A percentile compares a stretch with the other conserved stretches of the same genome.
Conservation (phyloP, 1,140 invertebrate species). For the Globodera rostochiensis region DNA sequence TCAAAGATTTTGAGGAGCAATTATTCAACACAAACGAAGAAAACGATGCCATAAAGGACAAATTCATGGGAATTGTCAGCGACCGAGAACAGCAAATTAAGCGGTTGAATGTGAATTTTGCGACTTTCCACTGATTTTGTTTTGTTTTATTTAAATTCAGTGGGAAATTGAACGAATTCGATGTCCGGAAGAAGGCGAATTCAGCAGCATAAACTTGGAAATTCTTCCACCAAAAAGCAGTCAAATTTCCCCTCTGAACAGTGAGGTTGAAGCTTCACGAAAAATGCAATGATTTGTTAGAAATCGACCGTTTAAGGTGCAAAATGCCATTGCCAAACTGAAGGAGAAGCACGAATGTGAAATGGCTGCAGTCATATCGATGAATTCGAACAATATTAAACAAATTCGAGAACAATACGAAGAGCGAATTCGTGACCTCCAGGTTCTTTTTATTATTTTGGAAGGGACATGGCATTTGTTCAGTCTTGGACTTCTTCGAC, state of each 20-base stretch:
- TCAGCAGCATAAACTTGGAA: constrained; percentile 29
- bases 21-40: constrained; percentile 33
- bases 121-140: constrained; percentile 23
- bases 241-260: neutral
- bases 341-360: constrained; percentile 40
- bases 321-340: constrained; percentile 26
- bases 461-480: constrained; percentile 22
- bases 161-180: constrained; percentile 29
- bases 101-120: constrained; percentile 17
- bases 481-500: neutral
- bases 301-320: constrained; percentile 10
- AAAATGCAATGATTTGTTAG: neutral
- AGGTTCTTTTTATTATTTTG: constrained; percentile 28
- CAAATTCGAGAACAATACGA: constrained; percentile 36
- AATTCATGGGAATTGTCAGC: constrained; percentile 35
- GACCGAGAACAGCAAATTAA: constrained; percentile 36
- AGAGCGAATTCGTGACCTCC: constrained; percentile 29
- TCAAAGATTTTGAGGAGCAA: constrained; percentile 40
- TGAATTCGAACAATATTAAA: constrained; percentile 25
- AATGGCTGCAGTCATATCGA: constrained; percentile 34
- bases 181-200: constrained; percentile 24
- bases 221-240: constrained; percentile 6
- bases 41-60: constrained; percentile 41
- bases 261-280: neutral
- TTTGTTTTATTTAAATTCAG: constrained; percentile 26